Base-by-base conservation (phyloP, 1,140 invertebrate genomes). In the Carcinoscorpius rotundicauda region DNA sequence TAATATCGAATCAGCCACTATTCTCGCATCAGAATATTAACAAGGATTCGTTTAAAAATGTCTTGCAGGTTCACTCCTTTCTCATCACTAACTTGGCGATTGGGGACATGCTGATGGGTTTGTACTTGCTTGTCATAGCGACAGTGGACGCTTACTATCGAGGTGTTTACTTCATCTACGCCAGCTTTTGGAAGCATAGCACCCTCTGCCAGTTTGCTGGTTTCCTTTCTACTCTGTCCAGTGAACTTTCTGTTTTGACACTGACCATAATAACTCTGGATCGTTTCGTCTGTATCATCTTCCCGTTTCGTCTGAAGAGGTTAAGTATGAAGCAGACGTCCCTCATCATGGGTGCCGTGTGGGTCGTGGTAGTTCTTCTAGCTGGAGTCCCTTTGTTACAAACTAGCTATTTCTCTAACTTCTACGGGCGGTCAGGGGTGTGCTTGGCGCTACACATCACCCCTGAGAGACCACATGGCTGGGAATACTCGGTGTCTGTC, bases 91-190 rank as follows among this genome's bases (percentile, higher is more conserved):
- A 88, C 75, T 77, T 89, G 52, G 86, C 87, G 83, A 79, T 84
- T n/a, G 84, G 87, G 6, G 88, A 90, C 75, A 78, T 88, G 69
- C 74, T 89, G 49, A 89, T 89, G 85, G 88, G 87, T 3, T 72
- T 89, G 61, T 90, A 89, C 75, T 76, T 89, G 62, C 72, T 87
- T 10, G 78, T 84, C 60, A 85, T 90, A 69, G 86, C 82, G 5
- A 72, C 82, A 52, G 79, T 84, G 71, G 88, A 90, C 73, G 72
- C 80, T 52, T 76, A 78, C 61, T 81, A 81, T 70, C 74, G 82
- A 48, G 82, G 82, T 3, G 76, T 77, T 8, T 83, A 83, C 70
- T 78, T 78, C 53, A 74, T 80, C 4, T 74, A 81, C 70, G 81
- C 82, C 69, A 71, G 74, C 49, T 60, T 70, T 9, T 83, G 82